Conservation (phyloP, 2,797 vertebrate genomes). For the Meda fulgida region DNA sequence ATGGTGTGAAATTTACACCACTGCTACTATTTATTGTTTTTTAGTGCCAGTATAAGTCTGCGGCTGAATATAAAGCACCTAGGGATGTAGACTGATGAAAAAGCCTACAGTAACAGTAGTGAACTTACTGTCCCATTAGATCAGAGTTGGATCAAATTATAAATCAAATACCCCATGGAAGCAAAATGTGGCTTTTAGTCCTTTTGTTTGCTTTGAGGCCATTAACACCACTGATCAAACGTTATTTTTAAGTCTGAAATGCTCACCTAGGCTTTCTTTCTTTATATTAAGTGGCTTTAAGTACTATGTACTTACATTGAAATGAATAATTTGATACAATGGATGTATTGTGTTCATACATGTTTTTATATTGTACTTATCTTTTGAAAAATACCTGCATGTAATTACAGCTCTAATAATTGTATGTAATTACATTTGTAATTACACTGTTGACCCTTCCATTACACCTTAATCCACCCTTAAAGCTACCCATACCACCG, state of each 20-base stretch:
- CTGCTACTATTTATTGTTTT: conserved; percentile 64
- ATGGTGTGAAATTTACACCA: conserved; percentile 57
- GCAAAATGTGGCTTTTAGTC: neutral
- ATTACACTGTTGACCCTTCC: too few relatives aligned
- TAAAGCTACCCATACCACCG: too few relatives aligned
- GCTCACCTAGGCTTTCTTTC: neutral
- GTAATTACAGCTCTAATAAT: too few relatives aligned
- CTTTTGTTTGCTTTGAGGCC: neutral
- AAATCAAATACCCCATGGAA: conserved; percentile 63
- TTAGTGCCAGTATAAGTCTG: conserved; percentile 63
- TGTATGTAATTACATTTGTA: too few relatives aligned
- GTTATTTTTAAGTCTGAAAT: neutral
- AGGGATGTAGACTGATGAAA: conserved; percentile 67
- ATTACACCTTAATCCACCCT: too few relatives aligned
- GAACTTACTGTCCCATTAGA: conserved; percentile 63
- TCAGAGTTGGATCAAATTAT: conserved; percentile 69
- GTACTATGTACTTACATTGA: too few relatives aligned
- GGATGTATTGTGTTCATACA: too few relatives aligned
- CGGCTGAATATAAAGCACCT: conserved; percentile 58
- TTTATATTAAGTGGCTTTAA: too few relatives aligned
- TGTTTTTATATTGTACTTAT: too few relatives aligned
- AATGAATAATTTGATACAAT: too few relatives aligned
- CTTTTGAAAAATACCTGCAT: too few relatives aligned
- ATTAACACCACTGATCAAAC: neutral
- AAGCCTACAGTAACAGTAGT: conserved; percentile 66